A percentile compares a stretch with the other conserved stretches of the same genome.
Evolutionary conservation across 2,888 invertebrate genomes (phyloP).

Genomic region (Apotomis capreana): DNA sequence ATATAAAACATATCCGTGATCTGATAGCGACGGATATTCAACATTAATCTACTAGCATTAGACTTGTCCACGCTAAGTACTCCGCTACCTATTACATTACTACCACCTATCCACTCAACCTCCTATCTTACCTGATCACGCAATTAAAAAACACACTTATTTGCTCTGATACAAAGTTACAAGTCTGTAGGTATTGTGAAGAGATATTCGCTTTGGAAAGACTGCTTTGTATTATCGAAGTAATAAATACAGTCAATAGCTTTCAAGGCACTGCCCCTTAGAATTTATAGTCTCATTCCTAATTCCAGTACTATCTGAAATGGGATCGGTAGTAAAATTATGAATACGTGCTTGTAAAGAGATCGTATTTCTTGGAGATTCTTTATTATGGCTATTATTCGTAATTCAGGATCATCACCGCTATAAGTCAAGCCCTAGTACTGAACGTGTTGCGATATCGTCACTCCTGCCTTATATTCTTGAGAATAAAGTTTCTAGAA

Average conservation of each 20-base stretch:
- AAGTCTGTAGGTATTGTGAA: not conserved
- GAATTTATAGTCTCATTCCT: conserved; percentile 35
- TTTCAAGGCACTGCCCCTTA: conserved; percentile 36
- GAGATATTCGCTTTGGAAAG: not conserved
- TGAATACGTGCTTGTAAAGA: conserved; percentile 18
- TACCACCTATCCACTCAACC: not conserved
- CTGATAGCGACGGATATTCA: conserved; percentile 18
- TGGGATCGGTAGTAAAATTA: conserved; percentile 31
- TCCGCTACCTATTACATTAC: conserved; percentile 31
- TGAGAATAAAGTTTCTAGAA: too few species aligned
- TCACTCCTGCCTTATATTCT: too few species aligned
- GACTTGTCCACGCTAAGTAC: conserved; percentile 24
- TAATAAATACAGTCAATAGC: conserved; percentile 38
- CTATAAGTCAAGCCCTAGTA: too few species aligned
- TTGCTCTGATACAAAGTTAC: not conserved
- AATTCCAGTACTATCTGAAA: conserved; percentile 35
- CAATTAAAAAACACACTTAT: not conserved
- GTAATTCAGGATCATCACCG: too few species aligned
- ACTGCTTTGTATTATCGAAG: conserved; percentile 14
- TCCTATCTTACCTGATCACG: not conserved
- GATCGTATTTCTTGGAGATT: conserved; percentile 7
- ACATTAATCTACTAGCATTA: conserved; percentile 27
- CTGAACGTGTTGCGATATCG: too few species aligned
- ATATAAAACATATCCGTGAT: conserved; percentile 17
- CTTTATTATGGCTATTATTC: not conserved